Percentiles rank a stretch among this genome's conserved stretches.
Evolutionary conservation across 2,888 invertebrate species (phyloP).

Genomic region (Nomada flava): DNA sequence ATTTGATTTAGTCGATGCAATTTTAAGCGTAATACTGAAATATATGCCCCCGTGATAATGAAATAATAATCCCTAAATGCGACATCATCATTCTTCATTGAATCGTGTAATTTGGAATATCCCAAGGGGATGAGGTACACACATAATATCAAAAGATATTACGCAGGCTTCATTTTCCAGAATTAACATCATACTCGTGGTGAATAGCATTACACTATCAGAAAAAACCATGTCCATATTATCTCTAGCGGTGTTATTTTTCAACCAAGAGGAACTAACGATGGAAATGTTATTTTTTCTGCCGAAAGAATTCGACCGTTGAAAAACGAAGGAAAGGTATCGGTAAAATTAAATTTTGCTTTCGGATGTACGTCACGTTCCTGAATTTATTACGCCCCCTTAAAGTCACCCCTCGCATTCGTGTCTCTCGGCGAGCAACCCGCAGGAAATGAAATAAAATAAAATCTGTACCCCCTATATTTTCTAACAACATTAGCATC

Average conservation of each 20-base stretch:
- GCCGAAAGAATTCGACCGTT: neutral
- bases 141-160: constrained; percentile 9
- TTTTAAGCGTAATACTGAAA: no score
- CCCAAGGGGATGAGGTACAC: neutral
- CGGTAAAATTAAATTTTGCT: neutral
- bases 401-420: neutral
- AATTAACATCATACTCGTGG: neutral
- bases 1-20: no score
- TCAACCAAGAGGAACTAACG: no score
- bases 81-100: neutral
- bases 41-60: no score
- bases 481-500: constrained; percentile 9
- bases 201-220: neutral
- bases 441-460: constrained; percentile 4
- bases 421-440: neutral
- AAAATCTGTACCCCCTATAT: neutral
- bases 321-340: no score
- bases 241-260: no score
- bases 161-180: neutral
- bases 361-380: neutral
- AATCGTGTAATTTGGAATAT: constrained; percentile 4
- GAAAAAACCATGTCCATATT: neutral
- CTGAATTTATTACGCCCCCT: neutral
- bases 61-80: no score
- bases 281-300: no score